Evolutionary conservation across 2,888 invertebrate genomes (phyloP).

Genomic region (Tinea semifulvella): DNA sequence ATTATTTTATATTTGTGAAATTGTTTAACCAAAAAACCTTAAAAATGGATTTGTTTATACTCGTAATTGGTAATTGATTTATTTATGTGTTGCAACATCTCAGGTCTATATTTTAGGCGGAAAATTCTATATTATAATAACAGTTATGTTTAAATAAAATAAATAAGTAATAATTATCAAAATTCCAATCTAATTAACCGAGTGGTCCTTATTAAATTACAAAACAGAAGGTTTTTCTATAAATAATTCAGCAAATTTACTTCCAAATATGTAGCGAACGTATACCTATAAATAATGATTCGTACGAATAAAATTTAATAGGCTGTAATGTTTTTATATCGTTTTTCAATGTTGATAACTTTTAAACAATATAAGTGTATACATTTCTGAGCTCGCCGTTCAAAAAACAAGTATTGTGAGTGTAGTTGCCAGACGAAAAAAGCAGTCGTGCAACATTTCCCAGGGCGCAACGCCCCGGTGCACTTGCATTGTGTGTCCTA

Average conservation of each 20-base stretch:
- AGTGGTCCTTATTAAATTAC: no score
- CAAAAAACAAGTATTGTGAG: constrained; percentile 63
- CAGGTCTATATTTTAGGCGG: no score
- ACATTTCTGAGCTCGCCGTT: constrained; percentile 45
- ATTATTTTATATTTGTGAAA: no score
- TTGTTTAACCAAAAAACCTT: no score
- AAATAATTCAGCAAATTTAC: constrained; percentile 3
- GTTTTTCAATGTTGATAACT: constrained; percentile 67
- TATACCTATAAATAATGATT: constrained; percentile 1
- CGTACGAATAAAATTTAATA: constrained; percentile 42
- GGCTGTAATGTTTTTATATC: constrained; percentile 55
- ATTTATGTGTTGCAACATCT: no score
- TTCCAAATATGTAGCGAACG: constrained; percentile 1
- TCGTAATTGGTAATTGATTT: no score
- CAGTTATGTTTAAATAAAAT: no score
- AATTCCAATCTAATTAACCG: no score
- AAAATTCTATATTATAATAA: no score
- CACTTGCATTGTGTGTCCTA: constrained; percentile 61
- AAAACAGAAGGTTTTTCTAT: neutral
- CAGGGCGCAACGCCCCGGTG: constrained; percentile 64
- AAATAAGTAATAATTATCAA: no score
- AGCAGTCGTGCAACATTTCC: constrained; percentile 67
- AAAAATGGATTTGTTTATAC: no score
- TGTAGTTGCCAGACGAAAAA: constrained; percentile 66
- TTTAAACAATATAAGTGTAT: constrained; percentile 47